phyloP scores from a whole-genome alignment of 2,888 invertebrate genomes.

The Pocota personata region DNA sequence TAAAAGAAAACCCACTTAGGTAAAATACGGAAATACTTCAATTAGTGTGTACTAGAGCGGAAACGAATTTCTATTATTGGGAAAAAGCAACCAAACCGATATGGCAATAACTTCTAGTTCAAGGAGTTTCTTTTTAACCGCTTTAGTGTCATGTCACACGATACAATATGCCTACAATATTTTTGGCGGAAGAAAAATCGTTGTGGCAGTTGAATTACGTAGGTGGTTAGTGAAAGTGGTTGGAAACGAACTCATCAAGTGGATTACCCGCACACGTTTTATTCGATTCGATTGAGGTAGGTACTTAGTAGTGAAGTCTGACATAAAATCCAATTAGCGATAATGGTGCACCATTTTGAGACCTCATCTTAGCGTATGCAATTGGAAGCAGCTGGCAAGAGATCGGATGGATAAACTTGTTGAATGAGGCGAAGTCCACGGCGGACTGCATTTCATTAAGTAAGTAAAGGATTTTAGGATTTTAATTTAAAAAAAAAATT shows the following conservation, averaged over 20 bases:
- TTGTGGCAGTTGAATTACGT: neutral
- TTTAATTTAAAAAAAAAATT: too few species aligned
- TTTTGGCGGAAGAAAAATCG: neutral
- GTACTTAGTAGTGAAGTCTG: too few species aligned
- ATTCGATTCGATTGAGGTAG: neutral
- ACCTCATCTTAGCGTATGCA: too few species aligned
- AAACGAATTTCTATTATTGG: slow-evolving; percentile 20
- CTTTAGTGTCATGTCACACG: neutral
- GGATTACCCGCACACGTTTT: neutral
- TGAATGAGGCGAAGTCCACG: too few species aligned
- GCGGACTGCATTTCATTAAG: too few species aligned
- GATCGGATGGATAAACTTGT: too few species aligned
- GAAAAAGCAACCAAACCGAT: neutral
- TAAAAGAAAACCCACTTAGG: neutral
- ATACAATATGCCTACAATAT: neutral
- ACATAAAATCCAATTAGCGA: too few species aligned
- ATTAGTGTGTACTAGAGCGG: slow-evolving; percentile 13
- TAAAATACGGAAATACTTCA: neutral
- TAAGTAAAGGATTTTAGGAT: too few species aligned
- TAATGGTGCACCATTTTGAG: too few species aligned
- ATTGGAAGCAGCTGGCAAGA: too few species aligned
- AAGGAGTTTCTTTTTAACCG: neutral
- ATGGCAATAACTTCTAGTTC: slow-evolving; percentile 3
- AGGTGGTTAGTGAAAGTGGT: too few species aligned
- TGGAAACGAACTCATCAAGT: too few species aligned